Evolutionary conservation across 2,797 vertebrate species (phyloP).

Genomic region (Protosalanx chinensis): DNA sequence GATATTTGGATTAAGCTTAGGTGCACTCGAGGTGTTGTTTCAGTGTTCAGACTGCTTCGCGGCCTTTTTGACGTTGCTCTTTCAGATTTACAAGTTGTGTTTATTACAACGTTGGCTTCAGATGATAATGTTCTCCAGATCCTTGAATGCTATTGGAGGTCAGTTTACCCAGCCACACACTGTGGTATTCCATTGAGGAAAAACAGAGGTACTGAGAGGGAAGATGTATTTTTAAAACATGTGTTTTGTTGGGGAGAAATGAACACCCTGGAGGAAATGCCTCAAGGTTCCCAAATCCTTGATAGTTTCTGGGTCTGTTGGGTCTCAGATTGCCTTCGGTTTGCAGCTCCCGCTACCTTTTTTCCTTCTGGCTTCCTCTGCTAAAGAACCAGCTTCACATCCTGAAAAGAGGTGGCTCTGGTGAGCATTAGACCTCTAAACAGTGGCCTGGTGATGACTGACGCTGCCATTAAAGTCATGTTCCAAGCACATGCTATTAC

Average conservation of each 20-base stretch:
- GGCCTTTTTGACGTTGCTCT: neutral
- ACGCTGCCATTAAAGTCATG: no score
- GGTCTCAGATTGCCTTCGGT: neutral
- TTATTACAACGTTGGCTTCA: neutral
- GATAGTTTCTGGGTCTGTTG: neutral
- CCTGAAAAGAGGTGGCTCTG: neutral
- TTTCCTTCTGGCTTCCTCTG: neutral
- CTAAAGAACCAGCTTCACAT: neutral
- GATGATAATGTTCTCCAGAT: slow-evolving; percentile 1
- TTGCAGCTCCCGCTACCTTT: neutral
- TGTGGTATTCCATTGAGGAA: neutral
- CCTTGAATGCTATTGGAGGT: neutral
- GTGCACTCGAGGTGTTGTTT: no score
- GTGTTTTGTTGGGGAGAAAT: neutral
- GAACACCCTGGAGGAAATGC: neutral
- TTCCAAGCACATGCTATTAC: no score
- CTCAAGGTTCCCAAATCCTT: neutral
- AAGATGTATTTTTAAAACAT: neutral
- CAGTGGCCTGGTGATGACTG: neutral
- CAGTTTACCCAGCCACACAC: neutral
- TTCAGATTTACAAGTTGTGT: neutral
- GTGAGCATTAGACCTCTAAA: neutral
- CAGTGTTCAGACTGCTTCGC: neutral
- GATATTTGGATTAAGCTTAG: neutral
- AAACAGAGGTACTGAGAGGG: neutral